Evolutionary conservation across 2,888 invertebrate genomes (phyloP).

Genomic region (Dryococelus australis): DNA sequence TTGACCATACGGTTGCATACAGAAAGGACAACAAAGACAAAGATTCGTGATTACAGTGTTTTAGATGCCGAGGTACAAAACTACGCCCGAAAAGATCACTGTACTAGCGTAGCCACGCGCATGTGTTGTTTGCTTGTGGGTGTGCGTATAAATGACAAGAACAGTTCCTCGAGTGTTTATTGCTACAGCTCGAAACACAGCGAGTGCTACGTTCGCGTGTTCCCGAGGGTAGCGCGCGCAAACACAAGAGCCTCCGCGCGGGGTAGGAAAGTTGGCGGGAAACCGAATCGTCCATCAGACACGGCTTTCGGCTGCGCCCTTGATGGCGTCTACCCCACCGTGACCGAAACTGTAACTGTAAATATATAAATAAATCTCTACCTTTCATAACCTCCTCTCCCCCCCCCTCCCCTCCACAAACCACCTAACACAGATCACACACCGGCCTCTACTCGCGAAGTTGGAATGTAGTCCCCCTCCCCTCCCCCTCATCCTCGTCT

Average conservation of each 20-base stretch:
- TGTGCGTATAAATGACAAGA: too few relatives aligned
- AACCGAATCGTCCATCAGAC: background rate
- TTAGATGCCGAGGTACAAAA: too few relatives aligned
- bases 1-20: too few relatives aligned
- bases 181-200: too few relatives aligned
- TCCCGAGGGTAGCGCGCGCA: background rate
- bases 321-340: background rate
- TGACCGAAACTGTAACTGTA: background rate
- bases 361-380: background rate
- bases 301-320: background rate
- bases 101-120: too few relatives aligned
- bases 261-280: background rate
- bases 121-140: too few relatives aligned
- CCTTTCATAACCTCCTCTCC: too few relatives aligned
- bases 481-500: constrained; percentile 25
- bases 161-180: too few relatives aligned
- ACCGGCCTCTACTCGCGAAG: background rate
- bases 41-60: too few relatives aligned
- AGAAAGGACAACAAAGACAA: too few relatives aligned
- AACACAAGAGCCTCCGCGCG: background rate
- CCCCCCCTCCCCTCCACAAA: background rate
- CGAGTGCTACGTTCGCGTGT: background rate
- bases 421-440: background rate
- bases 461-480: background rate
- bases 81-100: too few relatives aligned